phyloP scores from a whole-genome alignment of 2,797 vertebrate genomes.

The Ispidina picta region DNA sequence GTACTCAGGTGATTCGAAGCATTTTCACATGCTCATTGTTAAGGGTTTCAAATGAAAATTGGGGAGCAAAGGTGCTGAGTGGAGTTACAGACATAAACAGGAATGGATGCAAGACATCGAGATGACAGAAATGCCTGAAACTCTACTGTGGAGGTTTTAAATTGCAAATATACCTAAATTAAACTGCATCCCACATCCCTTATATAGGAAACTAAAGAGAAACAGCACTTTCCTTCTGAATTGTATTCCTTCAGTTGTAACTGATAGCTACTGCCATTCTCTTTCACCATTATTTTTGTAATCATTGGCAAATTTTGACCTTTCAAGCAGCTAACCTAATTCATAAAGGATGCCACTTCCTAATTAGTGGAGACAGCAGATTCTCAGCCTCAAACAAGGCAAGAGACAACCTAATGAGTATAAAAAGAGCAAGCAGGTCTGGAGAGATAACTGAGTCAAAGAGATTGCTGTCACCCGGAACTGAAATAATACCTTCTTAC shows the following conservation, averaged over 20 bases:
- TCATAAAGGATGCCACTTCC: conserved; percentile 60
- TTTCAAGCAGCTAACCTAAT: conserved; percentile 72
- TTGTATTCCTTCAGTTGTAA: background rate
- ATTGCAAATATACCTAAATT: conserved; percentile 5
- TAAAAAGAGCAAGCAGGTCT: background rate
- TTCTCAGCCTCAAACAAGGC: conserved; percentile 42
- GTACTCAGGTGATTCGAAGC: background rate
- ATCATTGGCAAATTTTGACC: conserved; percentile 68
- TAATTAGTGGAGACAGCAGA: conserved; percentile 61
- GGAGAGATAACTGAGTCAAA: conserved; percentile 1
- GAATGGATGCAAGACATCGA: background rate
- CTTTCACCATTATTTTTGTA: conserved; percentile 40
- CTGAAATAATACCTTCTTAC: background rate
- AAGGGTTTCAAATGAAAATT: background rate
- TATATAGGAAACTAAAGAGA: background rate
- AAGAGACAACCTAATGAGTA: conserved; percentile 50
- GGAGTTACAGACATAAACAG: background rate
- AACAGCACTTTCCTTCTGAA: background rate
- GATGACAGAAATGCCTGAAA: background rate
- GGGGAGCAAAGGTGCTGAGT: background rate
- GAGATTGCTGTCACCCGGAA: background rate
- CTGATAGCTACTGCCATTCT: conserved; percentile 21
- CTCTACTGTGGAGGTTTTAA: background rate
- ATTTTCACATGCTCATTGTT: background rate
- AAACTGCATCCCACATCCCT: background rate